These are phyloP conservation scores for Erythrolamprus reginae DNA, from an alignment of 2,113 vertebrate genomes.

Conservation along the genomic window DNA sequence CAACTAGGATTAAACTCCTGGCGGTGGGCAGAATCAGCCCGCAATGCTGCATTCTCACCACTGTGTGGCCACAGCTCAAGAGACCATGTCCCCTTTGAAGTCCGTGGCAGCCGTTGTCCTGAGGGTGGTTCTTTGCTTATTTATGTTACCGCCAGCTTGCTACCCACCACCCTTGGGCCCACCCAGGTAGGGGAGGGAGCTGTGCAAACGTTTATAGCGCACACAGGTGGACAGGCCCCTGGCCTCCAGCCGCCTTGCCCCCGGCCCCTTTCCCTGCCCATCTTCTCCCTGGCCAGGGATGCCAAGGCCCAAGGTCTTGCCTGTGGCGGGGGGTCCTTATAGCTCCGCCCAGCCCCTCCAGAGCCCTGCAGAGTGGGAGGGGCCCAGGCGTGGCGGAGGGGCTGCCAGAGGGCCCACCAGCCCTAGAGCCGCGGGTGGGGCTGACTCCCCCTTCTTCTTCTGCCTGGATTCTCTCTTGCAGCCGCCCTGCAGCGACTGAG, in stretches of 20 bases:
- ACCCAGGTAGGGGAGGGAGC: not conserved
- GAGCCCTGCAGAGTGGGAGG: not conserved
- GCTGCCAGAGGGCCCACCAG: not conserved
- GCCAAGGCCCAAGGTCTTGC: too few species aligned
- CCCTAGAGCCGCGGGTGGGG: not conserved
- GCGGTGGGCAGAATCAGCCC: not conserved
- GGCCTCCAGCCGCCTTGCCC: not conserved
- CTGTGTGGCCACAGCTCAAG: not conserved
- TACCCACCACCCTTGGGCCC: not conserved
- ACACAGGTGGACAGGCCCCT: not conserved
- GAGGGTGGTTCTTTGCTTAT: not conserved
- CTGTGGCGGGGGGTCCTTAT: too few species aligned
- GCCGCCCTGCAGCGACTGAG: conserved; percentile 84
- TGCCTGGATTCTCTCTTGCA: conserved; percentile 41
- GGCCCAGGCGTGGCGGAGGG: not conserved
- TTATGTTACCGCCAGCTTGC: not conserved
- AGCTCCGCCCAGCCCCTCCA: not conserved
- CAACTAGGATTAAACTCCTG: not conserved
- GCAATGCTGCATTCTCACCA: not conserved
- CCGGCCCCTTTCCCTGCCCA: not conserved
- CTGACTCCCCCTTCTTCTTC: not conserved
- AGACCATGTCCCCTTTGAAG: not conserved
- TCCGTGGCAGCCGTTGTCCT: not conserved
- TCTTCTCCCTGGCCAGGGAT: not conserved
- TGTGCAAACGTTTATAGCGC: not conserved